Evolutionary conservation across 2,113 vertebrate species (phyloP).

Genomic region (Rhabdornis inornatus): DNA sequence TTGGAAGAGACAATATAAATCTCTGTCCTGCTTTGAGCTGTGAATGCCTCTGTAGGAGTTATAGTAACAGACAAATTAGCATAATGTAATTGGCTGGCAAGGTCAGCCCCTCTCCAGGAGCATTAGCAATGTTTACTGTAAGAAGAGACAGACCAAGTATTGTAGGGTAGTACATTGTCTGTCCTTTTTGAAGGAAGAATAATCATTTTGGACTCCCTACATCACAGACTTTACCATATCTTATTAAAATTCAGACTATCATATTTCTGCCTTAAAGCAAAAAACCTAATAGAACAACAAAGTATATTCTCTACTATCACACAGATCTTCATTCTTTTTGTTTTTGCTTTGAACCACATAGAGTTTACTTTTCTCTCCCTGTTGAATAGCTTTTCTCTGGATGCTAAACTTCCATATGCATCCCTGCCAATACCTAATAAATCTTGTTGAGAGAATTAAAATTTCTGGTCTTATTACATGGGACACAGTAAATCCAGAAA

Average conservation of each 20-base stretch:
- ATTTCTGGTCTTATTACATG: not conserved
- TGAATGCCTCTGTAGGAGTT: conserved; percentile 63
- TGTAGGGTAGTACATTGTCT: conserved; percentile 5
- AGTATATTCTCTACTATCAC: not conserved
- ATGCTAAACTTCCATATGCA: not conserved
- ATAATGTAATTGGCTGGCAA: conserved; percentile 72
- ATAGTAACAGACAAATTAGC: conserved; percentile 70
- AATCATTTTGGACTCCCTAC: not conserved
- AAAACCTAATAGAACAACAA: not conserved
- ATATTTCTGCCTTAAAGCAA: conserved; percentile 24
- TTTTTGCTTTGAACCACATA: not conserved
- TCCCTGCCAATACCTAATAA: not conserved
- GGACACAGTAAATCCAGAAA: not conserved
- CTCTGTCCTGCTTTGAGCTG: conserved; percentile 43
- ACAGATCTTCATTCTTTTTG: not conserved
- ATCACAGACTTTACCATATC: not conserved
- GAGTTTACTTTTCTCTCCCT: not conserved
- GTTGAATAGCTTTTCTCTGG: not conserved
- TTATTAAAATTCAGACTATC: not conserved
- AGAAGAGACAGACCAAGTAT: conserved; percentile 47
- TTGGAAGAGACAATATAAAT: conserved; percentile 61
- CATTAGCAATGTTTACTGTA: conserved; percentile 51
- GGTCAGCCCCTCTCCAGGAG: conserved; percentile 63
- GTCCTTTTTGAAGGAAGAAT: not conserved
- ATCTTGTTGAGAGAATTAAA: not conserved